Conservation (phyloP, 2,113 vertebrate species). For the Pantherophis guttatus region DNA sequence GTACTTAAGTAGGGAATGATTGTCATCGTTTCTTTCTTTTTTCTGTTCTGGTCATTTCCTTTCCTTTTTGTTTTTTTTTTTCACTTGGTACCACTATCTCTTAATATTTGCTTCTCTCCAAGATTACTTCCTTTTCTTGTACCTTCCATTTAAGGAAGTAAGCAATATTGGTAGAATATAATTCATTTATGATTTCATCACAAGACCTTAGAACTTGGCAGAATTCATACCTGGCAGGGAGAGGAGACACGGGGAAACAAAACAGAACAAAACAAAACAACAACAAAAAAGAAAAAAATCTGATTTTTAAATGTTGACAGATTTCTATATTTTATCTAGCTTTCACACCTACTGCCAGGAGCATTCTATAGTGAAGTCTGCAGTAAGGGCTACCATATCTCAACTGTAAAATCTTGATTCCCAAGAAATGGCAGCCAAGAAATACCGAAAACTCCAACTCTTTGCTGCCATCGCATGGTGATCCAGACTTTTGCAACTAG, state of each 20-base stretch:
- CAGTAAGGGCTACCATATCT: neutral
- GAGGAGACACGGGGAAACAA: neutral
- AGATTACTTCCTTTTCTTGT: neutral
- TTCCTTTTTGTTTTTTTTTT: neutral
- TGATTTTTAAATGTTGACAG: neutral
- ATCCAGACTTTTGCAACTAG: neutral
- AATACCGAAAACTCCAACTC: neutral
- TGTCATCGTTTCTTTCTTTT: neutral
- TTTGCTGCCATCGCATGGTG: neutral
- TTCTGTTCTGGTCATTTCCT: neutral
- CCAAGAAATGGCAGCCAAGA: neutral
- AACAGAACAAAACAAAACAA: neutral
- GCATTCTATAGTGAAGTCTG: neutral
- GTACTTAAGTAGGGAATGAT: neutral
- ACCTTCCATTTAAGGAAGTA: neutral
- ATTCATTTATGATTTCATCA: neutral
- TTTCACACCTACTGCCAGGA: neutral
- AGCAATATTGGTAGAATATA: neutral
- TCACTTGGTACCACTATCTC: neutral
- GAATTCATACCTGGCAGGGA: neutral
- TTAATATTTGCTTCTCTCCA: neutral
- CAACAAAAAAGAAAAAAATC: neutral
- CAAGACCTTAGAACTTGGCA: neutral
- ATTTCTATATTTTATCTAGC: neutral
- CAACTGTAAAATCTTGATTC: neutral